Evolutionary conservation across 1,140 invertebrate genomes (phyloP).

Genomic region (Harlomillsia oculata): DNA sequence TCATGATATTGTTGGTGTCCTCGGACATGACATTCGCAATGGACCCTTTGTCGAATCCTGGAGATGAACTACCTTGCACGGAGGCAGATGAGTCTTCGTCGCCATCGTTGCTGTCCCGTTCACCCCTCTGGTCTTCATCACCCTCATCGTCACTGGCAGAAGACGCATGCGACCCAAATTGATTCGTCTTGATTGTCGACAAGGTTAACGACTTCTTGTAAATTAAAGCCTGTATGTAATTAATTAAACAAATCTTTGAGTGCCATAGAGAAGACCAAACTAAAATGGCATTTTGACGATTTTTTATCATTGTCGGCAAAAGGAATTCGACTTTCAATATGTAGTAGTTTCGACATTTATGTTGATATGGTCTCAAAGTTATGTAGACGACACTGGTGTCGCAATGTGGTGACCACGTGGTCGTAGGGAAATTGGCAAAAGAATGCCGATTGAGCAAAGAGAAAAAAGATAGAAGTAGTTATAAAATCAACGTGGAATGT

Average conservation of each 20-base stretch:
- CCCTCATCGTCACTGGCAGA: not conserved
- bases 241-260: not conserved
- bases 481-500: no score
- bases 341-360: not conserved
- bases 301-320: not conserved
- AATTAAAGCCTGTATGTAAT: slow-evolving; percentile 51
- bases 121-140: not conserved
- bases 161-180: not conserved
- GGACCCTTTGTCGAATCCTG: slow-evolving; percentile 51
- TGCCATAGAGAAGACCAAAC: not conserved
- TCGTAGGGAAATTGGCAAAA: no score
- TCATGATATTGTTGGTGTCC: slow-evolving; percentile 71
- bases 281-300: not conserved
- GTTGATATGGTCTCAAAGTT: not conserved
- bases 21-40: slow-evolving; percentile 74
- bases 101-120: not conserved
- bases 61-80: slow-evolving; percentile 29
- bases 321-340: not conserved
- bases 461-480: no score
- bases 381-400: not conserved
- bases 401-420: no score
- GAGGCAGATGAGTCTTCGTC: not conserved
- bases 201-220: slow-evolving; percentile 47
- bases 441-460: no score
- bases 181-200: slow-evolving; percentile 21